Evolutionary conservation across 2,797 vertebrate genomes (phyloP).

Genomic region (Lophura swinhoii): DNA sequence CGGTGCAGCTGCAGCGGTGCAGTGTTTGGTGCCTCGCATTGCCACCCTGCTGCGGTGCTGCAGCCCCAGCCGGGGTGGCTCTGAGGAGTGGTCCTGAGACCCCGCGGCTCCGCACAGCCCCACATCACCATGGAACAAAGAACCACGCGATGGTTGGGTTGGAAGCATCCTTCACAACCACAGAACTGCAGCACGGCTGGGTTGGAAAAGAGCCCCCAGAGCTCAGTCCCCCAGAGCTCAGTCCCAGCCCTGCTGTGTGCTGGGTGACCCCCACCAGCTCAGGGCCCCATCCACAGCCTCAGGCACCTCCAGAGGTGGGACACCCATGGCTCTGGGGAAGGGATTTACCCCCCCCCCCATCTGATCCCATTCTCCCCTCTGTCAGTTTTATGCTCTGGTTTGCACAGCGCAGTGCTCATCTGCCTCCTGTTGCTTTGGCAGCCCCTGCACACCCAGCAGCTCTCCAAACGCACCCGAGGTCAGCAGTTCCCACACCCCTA

Average conservation of each 20-base stretch:
- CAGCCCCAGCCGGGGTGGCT: too few species aligned
- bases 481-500: accelerated
- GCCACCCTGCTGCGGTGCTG: too few species aligned
- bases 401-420: accelerated
- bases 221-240: not conserved
- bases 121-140: accelerated
- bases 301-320: too few species aligned
- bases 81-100: not conserved
- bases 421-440: not conserved
- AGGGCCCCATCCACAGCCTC: too few species aligned
- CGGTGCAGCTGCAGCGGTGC: too few species aligned
- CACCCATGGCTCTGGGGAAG: not conserved
- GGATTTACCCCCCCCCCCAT: not conserved
- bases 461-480: not conserved
- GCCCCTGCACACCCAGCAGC: accelerated
- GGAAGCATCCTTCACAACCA: too few species aligned
- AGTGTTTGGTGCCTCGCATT: too few species aligned
- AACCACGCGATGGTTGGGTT: not conserved
- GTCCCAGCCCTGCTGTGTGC: not conserved
- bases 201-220: too few species aligned
- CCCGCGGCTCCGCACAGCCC: not conserved
- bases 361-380: not conserved
- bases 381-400: not conserved
- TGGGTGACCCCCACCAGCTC: too few species aligned
- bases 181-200: too few species aligned